phyloP scores from a whole-genome alignment of 1,140 invertebrate genomes.

The Lepidurus apus region DNA sequence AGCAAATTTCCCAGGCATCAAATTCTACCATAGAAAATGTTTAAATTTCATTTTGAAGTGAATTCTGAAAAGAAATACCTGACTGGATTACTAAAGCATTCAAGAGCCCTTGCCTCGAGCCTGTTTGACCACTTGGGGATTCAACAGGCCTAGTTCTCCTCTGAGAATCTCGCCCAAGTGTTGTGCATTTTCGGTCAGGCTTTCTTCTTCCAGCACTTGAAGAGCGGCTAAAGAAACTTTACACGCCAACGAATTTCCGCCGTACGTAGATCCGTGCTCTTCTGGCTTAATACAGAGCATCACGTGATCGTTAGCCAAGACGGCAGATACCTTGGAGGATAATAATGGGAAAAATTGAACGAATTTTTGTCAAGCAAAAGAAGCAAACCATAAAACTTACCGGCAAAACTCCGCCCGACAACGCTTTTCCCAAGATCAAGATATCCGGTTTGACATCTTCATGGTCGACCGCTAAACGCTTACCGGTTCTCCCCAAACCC shows the following conservation, averaged over 20 bases:
- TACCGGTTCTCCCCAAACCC: slow-evolving; percentile 85
- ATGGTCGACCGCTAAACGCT: slow-evolving; percentile 79
- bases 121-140: slow-evolving; percentile 63
- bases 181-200: slow-evolving; percentile 78
- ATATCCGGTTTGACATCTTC: slow-evolving; percentile 92
- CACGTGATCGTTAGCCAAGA: slow-evolving; percentile 74
- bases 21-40: slow-evolving; percentile 49
- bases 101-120: slow-evolving; percentile 90
- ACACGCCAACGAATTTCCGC: slow-evolving; percentile 93
- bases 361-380: too few relatives aligned
- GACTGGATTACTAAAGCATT: slow-evolving; percentile 93
- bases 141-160: slow-evolving; percentile 62
- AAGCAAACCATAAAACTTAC: slow-evolving; percentile 47
- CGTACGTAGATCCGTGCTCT: slow-evolving; percentile 96
- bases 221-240: slow-evolving; percentile 72
- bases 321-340: slow-evolving; percentile 65
- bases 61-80: slow-evolving; percentile 51
- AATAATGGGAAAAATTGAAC: not conserved
- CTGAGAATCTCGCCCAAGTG: slow-evolving; percentile 73
- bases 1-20: slow-evolving; percentile 83
- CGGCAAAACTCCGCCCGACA: slow-evolving; percentile 93
- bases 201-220: slow-evolving; percentile 78
- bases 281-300: slow-evolving; percentile 91
- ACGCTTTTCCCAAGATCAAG: slow-evolving; percentile 89
- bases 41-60: not conserved